Evolutionary conservation across 2,888 invertebrate genomes (phyloP), one percentile per base, ranked within the genome.

Genomic region (Zelleria hepariella): DNA sequence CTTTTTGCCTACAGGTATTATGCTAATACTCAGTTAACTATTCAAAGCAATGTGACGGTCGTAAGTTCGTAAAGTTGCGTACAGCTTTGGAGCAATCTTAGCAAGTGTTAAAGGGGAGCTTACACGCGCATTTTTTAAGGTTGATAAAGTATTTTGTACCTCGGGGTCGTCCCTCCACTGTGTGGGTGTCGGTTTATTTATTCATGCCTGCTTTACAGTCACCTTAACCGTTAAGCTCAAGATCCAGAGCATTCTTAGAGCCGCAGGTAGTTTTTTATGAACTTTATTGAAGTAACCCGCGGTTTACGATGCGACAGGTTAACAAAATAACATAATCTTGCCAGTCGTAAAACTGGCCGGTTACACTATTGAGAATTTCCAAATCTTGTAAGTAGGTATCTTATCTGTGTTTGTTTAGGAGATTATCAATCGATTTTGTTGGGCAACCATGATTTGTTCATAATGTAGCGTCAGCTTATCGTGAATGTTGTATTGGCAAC

Each of bases 241-340:
- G 70, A 71, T 68, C 67, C 63, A 65, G 69, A 69, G 68, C 70
- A 75, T 77, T 75, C 75, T 74, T 76, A 75, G 68, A 70, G 68
- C 68, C 77, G 71, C 74, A 75, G 75, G 75, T 75, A 77, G 74
- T 78, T 78, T 77, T 72, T 80, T 77, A 78, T 71, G 71, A 79
- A 80, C 77, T 75, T 74, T 77, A 78, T 80, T 73, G 70, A 63
- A 62, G 67, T 63, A 67, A 70, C 71, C 64, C 64, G 64, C 69
- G 58, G 67, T 74, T 58, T 47, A 58, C 51, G 52, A 26, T 15
- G 52, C 21, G 25, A 48, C 47, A 10, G 47, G n/a, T 53, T 53
- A 7, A 26, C 23, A 54, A 58, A 51, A 26, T 58, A 58, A 58
- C 58, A 51, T 58, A 51, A 58, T 58, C 26, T 58, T 51, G 20